Conservation (phyloP, 1,140 invertebrate species). For the Apocrypta bakeri region DNA sequence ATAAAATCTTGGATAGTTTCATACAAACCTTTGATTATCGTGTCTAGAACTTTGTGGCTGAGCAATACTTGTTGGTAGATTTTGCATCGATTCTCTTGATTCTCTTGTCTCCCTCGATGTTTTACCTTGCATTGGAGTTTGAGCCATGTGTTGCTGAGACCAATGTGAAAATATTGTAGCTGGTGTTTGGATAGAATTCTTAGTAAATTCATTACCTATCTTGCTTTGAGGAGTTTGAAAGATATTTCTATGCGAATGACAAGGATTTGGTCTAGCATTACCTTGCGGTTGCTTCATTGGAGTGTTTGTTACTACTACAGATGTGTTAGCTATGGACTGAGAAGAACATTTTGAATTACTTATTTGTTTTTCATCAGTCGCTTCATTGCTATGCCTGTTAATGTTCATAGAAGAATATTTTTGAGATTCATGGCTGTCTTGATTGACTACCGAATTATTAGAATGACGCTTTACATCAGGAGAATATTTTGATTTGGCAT, state of each 20-base stretch:
- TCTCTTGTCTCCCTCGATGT: slow-evolving; percentile 34
- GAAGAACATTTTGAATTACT: slow-evolving; percentile 5
- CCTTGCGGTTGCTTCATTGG: slow-evolving; percentile 64
- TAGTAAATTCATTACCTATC: slow-evolving; percentile 46
- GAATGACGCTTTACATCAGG: slow-evolving; percentile 30
- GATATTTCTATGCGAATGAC: slow-evolving; percentile 64
- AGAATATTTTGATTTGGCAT: slow-evolving; percentile 17
- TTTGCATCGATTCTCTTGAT: slow-evolving; percentile 51
- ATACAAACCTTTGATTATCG: slow-evolving; percentile 59
- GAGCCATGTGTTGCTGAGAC: slow-evolving; percentile 56
- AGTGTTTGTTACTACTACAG: slow-evolving; percentile 55
- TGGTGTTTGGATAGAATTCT: slow-evolving; percentile 60
- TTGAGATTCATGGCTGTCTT: background rate
- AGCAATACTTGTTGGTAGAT: slow-evolving; percentile 54
- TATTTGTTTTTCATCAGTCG: slow-evolving; percentile 40
- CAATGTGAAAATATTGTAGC: slow-evolving; percentile 61
- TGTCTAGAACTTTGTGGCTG: slow-evolving; percentile 51
- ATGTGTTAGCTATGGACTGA: background rate
- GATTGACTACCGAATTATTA: background rate
- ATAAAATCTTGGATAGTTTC: background rate
- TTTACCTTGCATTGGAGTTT: slow-evolving; percentile 60
- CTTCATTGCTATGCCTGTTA: slow-evolving; percentile 19
- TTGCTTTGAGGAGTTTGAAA: slow-evolving; percentile 66
- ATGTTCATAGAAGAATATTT: slow-evolving; percentile 6
- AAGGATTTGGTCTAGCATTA: slow-evolving; percentile 59